phyloP scores from a whole-genome alignment of 2,888 invertebrate species.

The Ophonus ardosiacus region DNA sequence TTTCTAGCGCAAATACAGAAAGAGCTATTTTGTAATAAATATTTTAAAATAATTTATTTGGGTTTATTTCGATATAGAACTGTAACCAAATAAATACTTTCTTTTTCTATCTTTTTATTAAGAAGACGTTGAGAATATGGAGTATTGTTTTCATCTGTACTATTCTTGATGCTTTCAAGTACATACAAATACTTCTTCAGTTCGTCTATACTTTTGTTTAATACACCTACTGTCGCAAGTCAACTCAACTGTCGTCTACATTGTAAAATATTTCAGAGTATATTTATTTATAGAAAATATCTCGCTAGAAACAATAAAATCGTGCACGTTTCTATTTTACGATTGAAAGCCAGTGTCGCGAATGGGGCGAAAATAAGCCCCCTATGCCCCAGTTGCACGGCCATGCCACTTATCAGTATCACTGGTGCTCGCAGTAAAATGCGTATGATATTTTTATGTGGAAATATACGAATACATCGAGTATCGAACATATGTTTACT shows the following conservation, averaged over 20 bases:
- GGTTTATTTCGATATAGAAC: no score
- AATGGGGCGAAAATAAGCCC: slow-evolving; percentile 16
- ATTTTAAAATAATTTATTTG: no score
- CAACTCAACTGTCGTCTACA: neutral
- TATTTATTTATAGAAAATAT: neutral
- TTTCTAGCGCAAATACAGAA: no score
- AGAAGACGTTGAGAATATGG: no score
- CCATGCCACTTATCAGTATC: slow-evolving; percentile 29
- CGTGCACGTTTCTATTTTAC: neutral
- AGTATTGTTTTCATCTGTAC: no score
- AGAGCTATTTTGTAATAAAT: no score
- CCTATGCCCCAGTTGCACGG: slow-evolving; percentile 13
- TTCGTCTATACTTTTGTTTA: neutral
- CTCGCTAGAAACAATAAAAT: slow-evolving; percentile 20
- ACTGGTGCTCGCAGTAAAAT: slow-evolving; percentile 26
- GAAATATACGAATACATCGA: slow-evolving; percentile 25
- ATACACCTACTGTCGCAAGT: neutral
- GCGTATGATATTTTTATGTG: slow-evolving; percentile 44
- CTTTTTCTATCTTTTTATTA: no score
- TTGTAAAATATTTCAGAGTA: neutral
- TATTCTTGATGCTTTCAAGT: no score
- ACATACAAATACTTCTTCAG: no score
- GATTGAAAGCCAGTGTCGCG: neutral
- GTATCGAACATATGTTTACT: slow-evolving; percentile 40
- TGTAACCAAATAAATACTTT: no score